Evolutionary conservation across 2,797 vertebrate genomes (phyloP), one percentile per base, ranked within the genome.

Genomic region (Muscicapa striata): DNA sequence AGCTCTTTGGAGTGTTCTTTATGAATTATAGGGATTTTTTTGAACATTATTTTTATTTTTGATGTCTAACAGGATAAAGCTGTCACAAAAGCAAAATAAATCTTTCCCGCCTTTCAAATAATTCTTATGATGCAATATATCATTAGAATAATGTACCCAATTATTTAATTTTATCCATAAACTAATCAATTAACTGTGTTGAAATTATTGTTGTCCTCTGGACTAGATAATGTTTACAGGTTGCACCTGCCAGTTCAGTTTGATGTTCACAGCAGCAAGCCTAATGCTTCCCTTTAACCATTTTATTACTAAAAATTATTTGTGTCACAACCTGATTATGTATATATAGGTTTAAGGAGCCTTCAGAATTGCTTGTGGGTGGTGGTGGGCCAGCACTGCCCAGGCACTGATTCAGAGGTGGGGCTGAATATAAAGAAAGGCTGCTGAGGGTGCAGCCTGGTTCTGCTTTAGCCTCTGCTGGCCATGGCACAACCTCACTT

Each of bases 401-500:
- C 29, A 34, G n/a, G 6, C 32, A 57, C 1, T 5, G 23, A 46
- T 55, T 59, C 27, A 55, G 29, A 64, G 20, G 9, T 1, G 21
- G 7, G 9, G 6, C 4, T 48, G 41, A 49, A 52, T 8, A 19
- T 0, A 17, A 51, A 43, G 40, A 36, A 59, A 90, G 21, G 6
- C 34, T 49, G 81, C 51, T 67, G 52, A 45, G 70, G 29, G 51
- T 76, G 23, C 58, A 88, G 21, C 13, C 29, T 2, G 2, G 3
- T 1, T 92, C 69, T 74, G 15, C 6, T 21, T 62, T 6, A 24
- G 11, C 30, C 16, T 58, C 63, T 55, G 14, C 32, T 41, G 54
- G 32, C 52, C 30, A 11, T 2, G 74, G n/a, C 62, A 46, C 1
- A 0, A 1, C 18, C 3, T 2, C 26, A 9, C 0, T 1, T 12